Percentiles rank a stretch among this genome's conserved stretches.
These are phyloP conservation scores for Oxyruncus cristatus DNA, from an alignment of 2,113 vertebrate species.

Conservation along the genomic window DNA sequence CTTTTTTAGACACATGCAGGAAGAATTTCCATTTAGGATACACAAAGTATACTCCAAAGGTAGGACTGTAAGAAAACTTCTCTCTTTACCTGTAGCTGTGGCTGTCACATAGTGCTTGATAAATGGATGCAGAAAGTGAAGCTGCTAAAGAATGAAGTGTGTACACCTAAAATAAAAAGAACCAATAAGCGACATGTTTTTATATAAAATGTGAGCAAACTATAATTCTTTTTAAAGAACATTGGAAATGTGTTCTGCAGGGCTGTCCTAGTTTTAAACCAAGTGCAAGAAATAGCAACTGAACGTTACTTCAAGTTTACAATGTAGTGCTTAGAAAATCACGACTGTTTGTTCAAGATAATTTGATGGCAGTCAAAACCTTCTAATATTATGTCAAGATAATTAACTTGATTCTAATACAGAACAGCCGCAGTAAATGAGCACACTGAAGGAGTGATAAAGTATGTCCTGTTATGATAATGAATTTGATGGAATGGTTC, in stretches of 20 bases:
- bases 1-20: neutral
- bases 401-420: neutral
- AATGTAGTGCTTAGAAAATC: neutral
- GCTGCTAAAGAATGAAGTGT: conserved; percentile 93
- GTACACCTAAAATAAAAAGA: conserved; percentile 82
- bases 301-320: neutral
- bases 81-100: conserved; percentile 94
- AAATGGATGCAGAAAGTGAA: conserved; percentile 95
- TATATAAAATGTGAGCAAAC: neutral
- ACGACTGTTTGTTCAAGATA: neutral
- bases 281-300: neutral
- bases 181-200: neutral
- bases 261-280: neutral
- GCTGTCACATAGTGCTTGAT: conserved; percentile 97
- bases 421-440: neutral
- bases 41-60: neutral
- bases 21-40: neutral
- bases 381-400: neutral
- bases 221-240: neutral
- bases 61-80: neutral
- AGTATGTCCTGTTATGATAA: neutral
- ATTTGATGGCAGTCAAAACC: neutral
- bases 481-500: neutral
- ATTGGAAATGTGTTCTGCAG: neutral
- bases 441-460: neutral